Evolutionary conservation across 2,888 invertebrate species (phyloP).

Genomic region (Amphipyra berbera): DNA sequence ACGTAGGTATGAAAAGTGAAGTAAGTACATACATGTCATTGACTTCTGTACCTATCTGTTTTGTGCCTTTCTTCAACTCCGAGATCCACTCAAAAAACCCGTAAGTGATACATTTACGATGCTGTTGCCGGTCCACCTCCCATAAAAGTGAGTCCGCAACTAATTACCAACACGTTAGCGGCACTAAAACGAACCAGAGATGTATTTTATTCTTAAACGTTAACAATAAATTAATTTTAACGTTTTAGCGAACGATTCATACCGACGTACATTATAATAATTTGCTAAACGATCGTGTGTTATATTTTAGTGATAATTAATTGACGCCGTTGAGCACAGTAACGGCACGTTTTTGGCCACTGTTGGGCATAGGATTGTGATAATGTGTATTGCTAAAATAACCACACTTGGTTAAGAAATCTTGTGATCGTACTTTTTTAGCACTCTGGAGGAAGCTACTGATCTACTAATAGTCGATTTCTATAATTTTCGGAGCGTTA

Average conservation of each 20-base stretch:
- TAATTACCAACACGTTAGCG: slow-evolving; percentile 36
- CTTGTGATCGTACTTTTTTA: too few species aligned
- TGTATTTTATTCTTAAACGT: slow-evolving; percentile 8
- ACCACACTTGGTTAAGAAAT: too few species aligned
- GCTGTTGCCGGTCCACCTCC: not conserved
- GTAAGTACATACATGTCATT: too few species aligned
- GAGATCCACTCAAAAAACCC: not conserved
- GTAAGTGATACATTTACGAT: slow-evolving; percentile 12
- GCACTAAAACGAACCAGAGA: slow-evolving; percentile 19
- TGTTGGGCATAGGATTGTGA: too few species aligned
- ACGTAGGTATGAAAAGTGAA: too few species aligned
- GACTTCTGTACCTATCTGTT: too few species aligned
- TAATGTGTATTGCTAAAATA: too few species aligned
- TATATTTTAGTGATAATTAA: not conserved
- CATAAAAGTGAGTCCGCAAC: slow-evolving; percentile 35
- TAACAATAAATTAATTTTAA: slow-evolving; percentile 18
- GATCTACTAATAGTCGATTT: too few species aligned
- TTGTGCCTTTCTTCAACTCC: not conserved
- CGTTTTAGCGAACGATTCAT: not conserved
- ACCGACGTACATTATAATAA: not conserved
- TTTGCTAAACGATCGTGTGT: not conserved
- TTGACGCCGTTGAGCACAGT: not conserved
- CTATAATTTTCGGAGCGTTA: too few species aligned
- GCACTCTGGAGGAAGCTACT: too few species aligned
- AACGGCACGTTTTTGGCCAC: too few species aligned